Base-by-base conservation (phyloP, 2,888 invertebrate species). In the Heliconius ismenius region DNA sequence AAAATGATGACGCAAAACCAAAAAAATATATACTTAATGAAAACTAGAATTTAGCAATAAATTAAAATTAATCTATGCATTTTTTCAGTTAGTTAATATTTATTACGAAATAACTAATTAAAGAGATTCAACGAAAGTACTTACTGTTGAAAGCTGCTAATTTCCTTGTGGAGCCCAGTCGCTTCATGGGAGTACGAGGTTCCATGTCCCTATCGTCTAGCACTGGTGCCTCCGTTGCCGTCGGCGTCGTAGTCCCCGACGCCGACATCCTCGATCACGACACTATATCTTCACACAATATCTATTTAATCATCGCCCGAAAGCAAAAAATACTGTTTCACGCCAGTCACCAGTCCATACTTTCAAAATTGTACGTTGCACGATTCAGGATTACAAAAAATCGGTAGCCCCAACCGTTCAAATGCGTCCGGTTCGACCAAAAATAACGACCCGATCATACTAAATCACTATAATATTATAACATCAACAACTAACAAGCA, bases 151-250 rank as follows among this genome's bases (percentile, higher is more conserved):
- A 97, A 78, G 97, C 96, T 67, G 97, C 95, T 81, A 97, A 95
- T 92, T 97, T 97, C 88, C 97, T 95, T 75, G 97, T 97, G 81
- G 97, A 97, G 85, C 97, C 97, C 81, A 97, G 95, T 79, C 97
- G 95, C 90, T 96, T 96, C 93, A 97, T 97, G 72, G 97, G 97
- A 82, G 97, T 97, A 87, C 96, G 96, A 81, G 96, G 95, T 91
- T 97, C 96, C 88, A 95, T 93, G 85, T 97, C 97, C 86, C 96
- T 96, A 88, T 97, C 97, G 91, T 97, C 97, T 95, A 97, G 96
- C 65, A 77, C 80, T n/a, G 83, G 80, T 62, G 81, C 78, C 76
- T 82, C 83, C 86, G 89, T 95, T 98, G 98, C 98, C 15, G 99
- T 98, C 90, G 99, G 98, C 82, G 96, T 95, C 32, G 98, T 84